phyloP scores from a whole-genome alignment of 2,113 vertebrate genomes.

The Forbesichthys agassizii region DNA sequence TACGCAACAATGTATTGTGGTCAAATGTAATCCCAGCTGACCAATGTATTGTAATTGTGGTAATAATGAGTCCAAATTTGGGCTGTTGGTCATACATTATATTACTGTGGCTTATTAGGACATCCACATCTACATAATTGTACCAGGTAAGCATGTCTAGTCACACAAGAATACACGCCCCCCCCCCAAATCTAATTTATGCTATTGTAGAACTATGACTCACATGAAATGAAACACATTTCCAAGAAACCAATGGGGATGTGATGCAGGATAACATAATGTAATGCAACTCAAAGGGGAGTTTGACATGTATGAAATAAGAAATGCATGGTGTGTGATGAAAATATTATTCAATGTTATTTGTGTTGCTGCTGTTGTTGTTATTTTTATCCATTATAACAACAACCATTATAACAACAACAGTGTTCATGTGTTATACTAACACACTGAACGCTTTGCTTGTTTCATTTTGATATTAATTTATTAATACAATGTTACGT shows the following conservation, averaged over 20 bases:
- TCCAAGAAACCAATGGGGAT: slow-evolving; percentile 12
- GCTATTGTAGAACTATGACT: background rate
- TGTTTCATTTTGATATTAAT: no score
- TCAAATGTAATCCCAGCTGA: background rate
- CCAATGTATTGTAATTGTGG: background rate
- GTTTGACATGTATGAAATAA: no score
- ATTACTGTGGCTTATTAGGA: background rate
- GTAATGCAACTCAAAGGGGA: slow-evolving; percentile 35
- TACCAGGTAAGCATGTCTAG: background rate
- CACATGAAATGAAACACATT: slow-evolving; percentile 11
- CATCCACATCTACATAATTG: background rate
- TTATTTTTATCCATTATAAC: no score
- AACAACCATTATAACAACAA: no score
- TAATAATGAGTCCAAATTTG: background rate
- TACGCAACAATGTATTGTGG: background rate
- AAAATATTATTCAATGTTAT: background rate
- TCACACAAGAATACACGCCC: background rate
- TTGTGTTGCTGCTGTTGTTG: no score
- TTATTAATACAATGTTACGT: no score
- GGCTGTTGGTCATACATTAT: background rate
- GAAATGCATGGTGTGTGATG: background rate
- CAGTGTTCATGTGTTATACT: no score
- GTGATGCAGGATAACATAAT: slow-evolving; percentile 27
- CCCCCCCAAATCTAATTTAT: background rate
- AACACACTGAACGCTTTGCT: no score